A percentile compares a stretch with the other conserved stretches of the same genome.
Conservation (phyloP, 1,140 invertebrate genomes). For the Pogonus chalceus region DNA sequence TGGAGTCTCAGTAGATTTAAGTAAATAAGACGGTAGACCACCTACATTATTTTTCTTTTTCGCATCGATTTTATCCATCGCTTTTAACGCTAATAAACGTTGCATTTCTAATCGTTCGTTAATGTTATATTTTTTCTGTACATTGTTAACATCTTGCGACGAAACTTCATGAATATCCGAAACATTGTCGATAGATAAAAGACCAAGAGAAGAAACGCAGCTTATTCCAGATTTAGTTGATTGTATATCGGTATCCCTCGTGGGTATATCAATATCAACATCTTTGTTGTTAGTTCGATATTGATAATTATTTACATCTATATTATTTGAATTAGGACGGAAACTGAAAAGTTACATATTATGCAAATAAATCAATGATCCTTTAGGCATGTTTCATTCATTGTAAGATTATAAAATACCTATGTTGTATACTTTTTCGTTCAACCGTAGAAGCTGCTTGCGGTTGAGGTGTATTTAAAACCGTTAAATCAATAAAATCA, state of each 20-base stretch:
- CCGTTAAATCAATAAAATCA: slow-evolving; percentile 24
- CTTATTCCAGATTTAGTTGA: neutral
- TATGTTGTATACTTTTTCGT: slow-evolving; percentile 17
- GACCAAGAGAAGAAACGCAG: neutral
- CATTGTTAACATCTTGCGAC: neutral
- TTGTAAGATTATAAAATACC: slow-evolving; percentile 9
- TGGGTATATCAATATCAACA: slow-evolving; percentile 16
- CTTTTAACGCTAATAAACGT: neutral
- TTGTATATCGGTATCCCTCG: slow-evolving; percentile 2
- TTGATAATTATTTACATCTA: neutral
- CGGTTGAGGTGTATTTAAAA: slow-evolving; percentile 28
- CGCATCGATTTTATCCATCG: neutral
- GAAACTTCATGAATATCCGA: neutral
- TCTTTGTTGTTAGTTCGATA: slow-evolving; percentile 18
- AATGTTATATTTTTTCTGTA: neutral
- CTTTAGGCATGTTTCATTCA: neutral
- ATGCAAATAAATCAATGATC: neutral
- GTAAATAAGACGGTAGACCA: neutral
- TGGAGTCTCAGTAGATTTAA: neutral
- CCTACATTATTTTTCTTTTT: neutral
- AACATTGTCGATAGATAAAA: neutral
- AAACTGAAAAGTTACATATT: neutral
- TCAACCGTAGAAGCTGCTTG: slow-evolving; percentile 33
- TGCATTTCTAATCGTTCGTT: neutral
- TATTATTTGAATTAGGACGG: neutral